Conservation (phyloP, 1,140 invertebrate species). For the Pantala flavescens region DNA sequence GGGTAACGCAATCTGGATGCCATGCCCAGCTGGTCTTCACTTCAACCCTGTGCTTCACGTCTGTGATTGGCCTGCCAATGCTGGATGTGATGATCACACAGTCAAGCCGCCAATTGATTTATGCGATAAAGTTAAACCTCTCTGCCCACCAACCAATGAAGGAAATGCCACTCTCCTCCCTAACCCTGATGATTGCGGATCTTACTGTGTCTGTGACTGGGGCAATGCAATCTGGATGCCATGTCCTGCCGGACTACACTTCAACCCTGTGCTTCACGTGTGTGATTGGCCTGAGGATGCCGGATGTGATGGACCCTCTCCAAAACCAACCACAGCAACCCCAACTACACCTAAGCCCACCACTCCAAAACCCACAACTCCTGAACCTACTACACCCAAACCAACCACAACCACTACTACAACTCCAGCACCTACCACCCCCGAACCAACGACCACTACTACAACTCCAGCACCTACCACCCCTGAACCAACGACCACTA, state of each 20-base stretch:
- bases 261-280: conserved; percentile 23
- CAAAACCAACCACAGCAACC: not conserved
- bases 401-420: no score
- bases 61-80: conserved; percentile 27
- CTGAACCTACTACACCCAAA: not conserved
- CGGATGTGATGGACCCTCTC: conserved; percentile 9
- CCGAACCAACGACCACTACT: no score
- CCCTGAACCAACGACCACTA: no score
- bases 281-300: conserved; percentile 26
- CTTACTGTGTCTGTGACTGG: conserved; percentile 31
- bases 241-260: conserved; percentile 19
- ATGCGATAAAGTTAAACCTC: no score
- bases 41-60: conserved; percentile 22
- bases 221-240: conserved; percentile 25
- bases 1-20: conserved; percentile 19
- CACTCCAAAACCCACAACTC: not conserved
- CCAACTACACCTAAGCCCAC: not conserved
- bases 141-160: not conserved
- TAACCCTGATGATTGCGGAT: conserved; percentile 25
- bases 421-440: no score
- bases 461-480: no score
- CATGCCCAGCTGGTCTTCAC: conserved; percentile 17
- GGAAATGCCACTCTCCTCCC: conserved; percentile 19
- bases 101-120: no score
- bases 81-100: conserved; percentile 27